A percentile compares a stretch with the other conserved stretches of the same genome.
Conservation (phyloP, 2,113 vertebrate genomes). For the Diphyllodes magnificus region DNA sequence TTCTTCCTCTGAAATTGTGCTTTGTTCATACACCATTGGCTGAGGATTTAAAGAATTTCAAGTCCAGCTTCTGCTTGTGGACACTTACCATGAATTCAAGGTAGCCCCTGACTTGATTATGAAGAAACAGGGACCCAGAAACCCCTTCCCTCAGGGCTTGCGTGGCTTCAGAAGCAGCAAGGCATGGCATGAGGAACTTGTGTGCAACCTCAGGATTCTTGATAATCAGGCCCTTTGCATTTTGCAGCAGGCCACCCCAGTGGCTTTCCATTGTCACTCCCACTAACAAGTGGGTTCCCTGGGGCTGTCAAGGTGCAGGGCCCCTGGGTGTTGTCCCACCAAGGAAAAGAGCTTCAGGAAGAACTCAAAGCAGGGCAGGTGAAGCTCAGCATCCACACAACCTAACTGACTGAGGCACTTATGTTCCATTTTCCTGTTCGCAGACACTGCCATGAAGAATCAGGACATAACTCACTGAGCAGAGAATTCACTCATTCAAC, state of each 20-base stretch:
- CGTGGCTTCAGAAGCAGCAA: accelerated
- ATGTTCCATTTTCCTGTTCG: neutral
- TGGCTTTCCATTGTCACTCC: accelerated
- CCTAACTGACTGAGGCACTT: neutral
- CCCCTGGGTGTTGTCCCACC: accelerated
- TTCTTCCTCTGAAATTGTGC: neutral
- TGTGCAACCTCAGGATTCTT: accelerated
- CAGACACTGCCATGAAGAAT: neutral
- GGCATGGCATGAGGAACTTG: accelerated
- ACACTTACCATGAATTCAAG: neutral
- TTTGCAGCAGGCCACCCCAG: neutral
- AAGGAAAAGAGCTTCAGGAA: neutral
- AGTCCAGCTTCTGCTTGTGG: neutral
- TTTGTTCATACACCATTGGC: accelerated
- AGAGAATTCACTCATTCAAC: neutral
- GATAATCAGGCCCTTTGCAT: neutral
- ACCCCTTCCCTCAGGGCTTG: too few relatives aligned
- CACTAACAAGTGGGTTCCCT: accelerated
- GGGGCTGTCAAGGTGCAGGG: neutral
- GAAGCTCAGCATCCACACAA: neutral
- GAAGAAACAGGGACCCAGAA: neutral
- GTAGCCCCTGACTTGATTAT: accelerated
- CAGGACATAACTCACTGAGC: neutral
- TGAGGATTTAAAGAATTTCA: neutral
- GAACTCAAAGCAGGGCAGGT: neutral